Percentiles rank a stretch among this genome's conserved stretches.
These are phyloP conservation scores for Diprion similis DNA, from an alignment of 1,140 invertebrate genomes.

Conservation along the genomic window DNA sequence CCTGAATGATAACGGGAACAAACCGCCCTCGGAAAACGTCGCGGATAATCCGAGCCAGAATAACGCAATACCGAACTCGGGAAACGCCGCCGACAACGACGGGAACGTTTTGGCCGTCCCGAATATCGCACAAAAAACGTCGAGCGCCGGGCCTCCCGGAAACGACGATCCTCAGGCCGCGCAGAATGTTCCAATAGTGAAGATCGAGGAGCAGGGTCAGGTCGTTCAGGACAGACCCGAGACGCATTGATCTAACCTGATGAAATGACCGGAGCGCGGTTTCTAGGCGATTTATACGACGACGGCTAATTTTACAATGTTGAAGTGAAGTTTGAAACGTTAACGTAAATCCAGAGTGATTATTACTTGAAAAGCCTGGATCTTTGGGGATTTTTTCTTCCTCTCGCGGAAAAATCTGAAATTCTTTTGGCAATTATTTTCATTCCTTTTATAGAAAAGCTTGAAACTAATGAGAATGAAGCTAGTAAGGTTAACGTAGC, in stretches of 20 bases:
- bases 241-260: slow-evolving; percentile 17
- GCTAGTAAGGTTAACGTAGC: no score
- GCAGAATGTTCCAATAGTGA: slow-evolving; percentile 1
- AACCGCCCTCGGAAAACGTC: slow-evolving; percentile 17
- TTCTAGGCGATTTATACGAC: no score
- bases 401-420: no score
- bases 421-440: no score
- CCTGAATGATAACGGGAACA: slow-evolving; percentile 13
- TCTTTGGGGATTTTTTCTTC: no score
- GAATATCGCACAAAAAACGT: slow-evolving; percentile 20
- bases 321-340: no score
- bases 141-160: slow-evolving; percentile 23
- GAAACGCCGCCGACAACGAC: slow-evolving; percentile 15
- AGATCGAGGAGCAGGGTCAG: slow-evolving; percentile 25
- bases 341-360: no score
- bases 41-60: slow-evolving; percentile 9
- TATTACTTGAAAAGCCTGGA: no score
- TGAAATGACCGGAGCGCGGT: no score
- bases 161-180: slow-evolving; percentile 3
- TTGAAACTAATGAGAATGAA: no score
- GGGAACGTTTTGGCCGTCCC: not conserved
- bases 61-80: slow-evolving; percentile 13
- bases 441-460: no score
- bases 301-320: no score
- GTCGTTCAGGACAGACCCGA: slow-evolving; percentile 26